These are phyloP conservation scores for Drosophila tripunctata DNA, from an alignment of 2,888 invertebrate genomes.

Conservation along the genomic window DNA sequence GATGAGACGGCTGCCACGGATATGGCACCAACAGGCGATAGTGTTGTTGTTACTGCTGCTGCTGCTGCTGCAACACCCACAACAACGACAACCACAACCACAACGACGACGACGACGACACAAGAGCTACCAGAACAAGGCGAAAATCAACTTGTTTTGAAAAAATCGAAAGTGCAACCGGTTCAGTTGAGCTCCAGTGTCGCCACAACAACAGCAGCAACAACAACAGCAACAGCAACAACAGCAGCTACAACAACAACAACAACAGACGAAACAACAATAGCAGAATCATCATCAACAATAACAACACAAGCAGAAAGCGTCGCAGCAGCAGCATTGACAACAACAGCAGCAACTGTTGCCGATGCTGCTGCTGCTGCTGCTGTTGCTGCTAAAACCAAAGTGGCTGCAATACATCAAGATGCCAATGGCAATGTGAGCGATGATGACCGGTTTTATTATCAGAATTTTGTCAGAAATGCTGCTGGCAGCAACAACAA, in stretches of 20 bases:
- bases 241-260: slow-evolving; percentile 19
- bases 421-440: slow-evolving; percentile 37
- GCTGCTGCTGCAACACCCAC: slow-evolving; percentile 1
- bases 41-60: slow-evolving; percentile 20
- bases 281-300: slow-evolving; percentile 24
- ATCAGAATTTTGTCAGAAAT: slow-evolving; percentile 62
- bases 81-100: slow-evolving; percentile 25
- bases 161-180: slow-evolving; percentile 83
- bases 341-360: slow-evolving; percentile 22
- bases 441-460: slow-evolving; percentile 79
- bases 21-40: slow-evolving; percentile 34
- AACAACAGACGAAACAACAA: slow-evolving; percentile 23
- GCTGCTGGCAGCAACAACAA: slow-evolving; percentile 30
- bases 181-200: slow-evolving; percentile 56
- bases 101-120: slow-evolving; percentile 6
- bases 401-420: slow-evolving; percentile 54
- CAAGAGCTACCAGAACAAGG: slow-evolving; percentile 38
- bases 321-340: slow-evolving; percentile 20
- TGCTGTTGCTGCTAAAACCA: slow-evolving; percentile 26
- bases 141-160: slow-evolving; percentile 59
- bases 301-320: slow-evolving; percentile 15
- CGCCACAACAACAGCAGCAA: slow-evolving; percentile 24
- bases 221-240: slow-evolving; percentile 21
- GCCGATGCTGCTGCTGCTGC: slow-evolving; percentile 22
- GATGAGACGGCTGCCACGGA: slow-evolving; percentile 31